Evolutionary conservation across 2,113 vertebrate genomes (phyloP).

Genomic region (Sakesphorus luctuosus): DNA sequence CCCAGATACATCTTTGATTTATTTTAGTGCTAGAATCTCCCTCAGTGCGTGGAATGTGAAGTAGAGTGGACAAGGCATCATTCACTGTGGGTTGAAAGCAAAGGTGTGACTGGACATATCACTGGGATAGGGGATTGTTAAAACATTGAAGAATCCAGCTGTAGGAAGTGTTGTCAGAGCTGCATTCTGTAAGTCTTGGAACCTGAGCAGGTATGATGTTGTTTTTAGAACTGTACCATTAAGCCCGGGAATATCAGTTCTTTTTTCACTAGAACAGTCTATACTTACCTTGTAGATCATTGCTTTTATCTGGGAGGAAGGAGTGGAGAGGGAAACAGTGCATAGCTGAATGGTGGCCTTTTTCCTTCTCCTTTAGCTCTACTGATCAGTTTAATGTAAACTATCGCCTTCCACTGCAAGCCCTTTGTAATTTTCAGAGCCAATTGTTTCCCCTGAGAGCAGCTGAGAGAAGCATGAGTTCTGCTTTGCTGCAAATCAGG

Average conservation of each 20-base stretch:
- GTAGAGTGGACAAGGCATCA: not conserved
- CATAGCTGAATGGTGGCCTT: not conserved
- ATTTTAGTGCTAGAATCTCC: not conserved
- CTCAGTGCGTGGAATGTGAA: fast-evolving
- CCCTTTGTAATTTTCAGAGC: not conserved
- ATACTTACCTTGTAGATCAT: not conserved
- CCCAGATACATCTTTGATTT: not conserved
- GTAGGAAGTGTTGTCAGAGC: not conserved
- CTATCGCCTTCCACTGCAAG: not conserved
- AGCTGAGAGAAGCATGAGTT: not conserved
- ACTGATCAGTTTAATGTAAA: not conserved
- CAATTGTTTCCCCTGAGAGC: not conserved
- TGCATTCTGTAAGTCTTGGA: not conserved
- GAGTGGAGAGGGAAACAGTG: not conserved
- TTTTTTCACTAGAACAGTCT: not conserved
- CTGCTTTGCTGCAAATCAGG: not conserved
- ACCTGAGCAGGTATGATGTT: fast-evolving
- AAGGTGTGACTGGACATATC: not conserved
- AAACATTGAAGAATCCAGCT: not conserved
- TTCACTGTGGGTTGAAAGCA: not conserved
- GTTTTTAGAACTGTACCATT: not conserved
- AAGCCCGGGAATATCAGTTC: not conserved
- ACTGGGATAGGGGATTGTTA: not conserved
- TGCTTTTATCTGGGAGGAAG: not conserved
- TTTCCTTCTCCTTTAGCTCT: not conserved